Evolutionary conservation across 2,888 invertebrate species (phyloP).

Genomic region (Apodemia duryi): DNA sequence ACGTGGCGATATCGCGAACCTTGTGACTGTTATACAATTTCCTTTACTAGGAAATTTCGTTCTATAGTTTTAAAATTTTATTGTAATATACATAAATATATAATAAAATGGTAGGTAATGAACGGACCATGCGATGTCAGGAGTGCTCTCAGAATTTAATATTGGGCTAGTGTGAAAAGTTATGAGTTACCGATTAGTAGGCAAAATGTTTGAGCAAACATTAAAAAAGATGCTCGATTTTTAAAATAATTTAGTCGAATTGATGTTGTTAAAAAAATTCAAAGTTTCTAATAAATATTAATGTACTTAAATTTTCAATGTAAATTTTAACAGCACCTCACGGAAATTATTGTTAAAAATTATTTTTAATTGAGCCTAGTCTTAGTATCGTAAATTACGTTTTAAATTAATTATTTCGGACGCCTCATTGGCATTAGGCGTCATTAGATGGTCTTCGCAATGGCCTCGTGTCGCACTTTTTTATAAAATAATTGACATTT

Average conservation of each 20-base stretch:
- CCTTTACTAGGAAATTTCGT: slow-evolving; percentile 73
- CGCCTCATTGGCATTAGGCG: slow-evolving; percentile 44
- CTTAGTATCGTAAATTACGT: slow-evolving; percentile 72
- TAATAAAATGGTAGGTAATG: slow-evolving; percentile 61
- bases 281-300: slow-evolving; percentile 71
- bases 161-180: slow-evolving; percentile 63
- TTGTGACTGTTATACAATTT: slow-evolving; percentile 39
- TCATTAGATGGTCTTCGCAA: slow-evolving; percentile 20
- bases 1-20: slow-evolving; percentile 31
- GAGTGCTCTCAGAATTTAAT: slow-evolving; percentile 72
- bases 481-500: background rate
- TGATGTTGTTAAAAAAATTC: slow-evolving; percentile 74
- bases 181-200: slow-evolving; percentile 67
- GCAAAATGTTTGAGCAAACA: slow-evolving; percentile 75
- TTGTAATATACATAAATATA: slow-evolving; percentile 67
- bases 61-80: slow-evolving; percentile 78
- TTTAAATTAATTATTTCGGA: slow-evolving; percentile 46
- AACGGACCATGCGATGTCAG: slow-evolving; percentile 70
- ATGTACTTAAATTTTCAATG: slow-evolving; percentile 77
- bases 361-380: slow-evolving; percentile 74
- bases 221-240: slow-evolving; percentile 72
- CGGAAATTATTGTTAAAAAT: slow-evolving; percentile 62
- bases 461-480: slow-evolving; percentile 15
- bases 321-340: slow-evolving; percentile 73
- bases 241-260: slow-evolving; percentile 71